A percentile compares a stretch with the other conserved stretches of the same genome.
phyloP scores from a whole-genome alignment of 2,888 invertebrate species.

The Platycheirus rosarum region DNA sequence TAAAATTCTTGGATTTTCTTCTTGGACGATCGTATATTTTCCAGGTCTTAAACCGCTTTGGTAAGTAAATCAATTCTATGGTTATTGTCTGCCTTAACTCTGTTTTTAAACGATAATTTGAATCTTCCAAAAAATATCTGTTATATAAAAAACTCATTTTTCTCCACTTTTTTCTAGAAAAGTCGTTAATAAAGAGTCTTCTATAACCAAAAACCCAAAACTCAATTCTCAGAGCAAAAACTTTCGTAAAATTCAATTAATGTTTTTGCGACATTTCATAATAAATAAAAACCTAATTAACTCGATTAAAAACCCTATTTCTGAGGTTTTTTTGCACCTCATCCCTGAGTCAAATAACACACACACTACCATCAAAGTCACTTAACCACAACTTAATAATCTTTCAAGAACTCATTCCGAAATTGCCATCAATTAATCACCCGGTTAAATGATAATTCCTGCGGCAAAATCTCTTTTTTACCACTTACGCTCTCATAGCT shows the following conservation, averaged over 20 bases:
- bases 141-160: no score
- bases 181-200: no score
- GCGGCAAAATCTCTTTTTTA: slow-evolving; percentile 58
- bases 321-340: neutral
- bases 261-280: neutral
- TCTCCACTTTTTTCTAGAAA: no score
- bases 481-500: slow-evolving; percentile 57
- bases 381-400: slow-evolving; percentile 49
- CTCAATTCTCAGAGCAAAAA: no score
- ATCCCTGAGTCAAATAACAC: slow-evolving; percentile 8
- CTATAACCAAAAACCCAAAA: no score
- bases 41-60: no score
- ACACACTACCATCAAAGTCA: slow-evolving; percentile 17
- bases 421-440: slow-evolving; percentile 66
- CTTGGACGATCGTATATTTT: no score
- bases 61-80: no score
- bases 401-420: slow-evolving; percentile 49
- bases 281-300: neutral
- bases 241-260: neutral
- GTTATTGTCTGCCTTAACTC: no score
- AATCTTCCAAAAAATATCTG: no score
- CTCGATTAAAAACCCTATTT: slow-evolving; percentile 2
- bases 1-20: no score
- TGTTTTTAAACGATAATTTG: no score
- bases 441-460: slow-evolving; percentile 65